These are phyloP conservation scores for Radopholus similis DNA, from an alignment of 1,140 invertebrate genomes.

Conservation along the genomic window DNA sequence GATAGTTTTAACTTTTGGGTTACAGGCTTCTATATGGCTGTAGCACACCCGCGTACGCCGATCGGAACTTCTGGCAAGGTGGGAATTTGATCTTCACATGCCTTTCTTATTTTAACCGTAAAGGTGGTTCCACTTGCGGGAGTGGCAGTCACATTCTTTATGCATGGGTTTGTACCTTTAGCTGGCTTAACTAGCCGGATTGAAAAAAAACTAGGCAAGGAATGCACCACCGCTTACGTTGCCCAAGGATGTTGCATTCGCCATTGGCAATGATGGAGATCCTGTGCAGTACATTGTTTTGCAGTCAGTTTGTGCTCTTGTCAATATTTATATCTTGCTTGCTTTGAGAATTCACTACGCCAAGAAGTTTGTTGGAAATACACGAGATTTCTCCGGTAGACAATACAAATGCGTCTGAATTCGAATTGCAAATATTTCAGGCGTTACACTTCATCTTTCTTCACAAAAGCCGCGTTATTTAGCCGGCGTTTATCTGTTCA, in stretches of 20 bases:
- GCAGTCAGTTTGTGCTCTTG: constrained; percentile 23
- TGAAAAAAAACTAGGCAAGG: constrained; percentile 39
- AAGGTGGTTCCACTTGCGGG: constrained; percentile 45
- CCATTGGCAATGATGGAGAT: constrained; percentile 47
- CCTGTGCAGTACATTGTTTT: constrained; percentile 57
- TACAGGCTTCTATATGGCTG: constrained; percentile 52
- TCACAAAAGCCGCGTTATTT: constrained; percentile 33
- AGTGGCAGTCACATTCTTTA: constrained; percentile 48
- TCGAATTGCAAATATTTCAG: constrained; percentile 15
- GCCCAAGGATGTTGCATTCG: constrained; percentile 51
- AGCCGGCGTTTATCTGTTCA: constrained; percentile 55
- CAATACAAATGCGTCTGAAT: not conserved
- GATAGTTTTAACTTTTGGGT: not conserved
- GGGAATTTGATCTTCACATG: constrained; percentile 29
- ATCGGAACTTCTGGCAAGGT: constrained; percentile 33
- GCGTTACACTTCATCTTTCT: constrained; percentile 42
- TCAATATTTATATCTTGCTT: not conserved
- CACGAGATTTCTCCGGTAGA: constrained; percentile 52
- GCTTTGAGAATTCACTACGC: constrained; percentile 50
- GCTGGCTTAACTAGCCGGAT: not conserved
- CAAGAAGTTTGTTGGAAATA: constrained; percentile 49
- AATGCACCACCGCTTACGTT: constrained; percentile 55
- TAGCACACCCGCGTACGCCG: constrained; percentile 3
- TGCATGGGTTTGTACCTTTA: constrained; percentile 53
- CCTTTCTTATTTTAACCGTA: constrained; percentile 26